A percentile compares a stretch with the other conserved stretches of the same genome.
phyloP scores from a whole-genome alignment of 2,113 vertebrate genomes.

The Neolamprologus brichardi region DNA sequence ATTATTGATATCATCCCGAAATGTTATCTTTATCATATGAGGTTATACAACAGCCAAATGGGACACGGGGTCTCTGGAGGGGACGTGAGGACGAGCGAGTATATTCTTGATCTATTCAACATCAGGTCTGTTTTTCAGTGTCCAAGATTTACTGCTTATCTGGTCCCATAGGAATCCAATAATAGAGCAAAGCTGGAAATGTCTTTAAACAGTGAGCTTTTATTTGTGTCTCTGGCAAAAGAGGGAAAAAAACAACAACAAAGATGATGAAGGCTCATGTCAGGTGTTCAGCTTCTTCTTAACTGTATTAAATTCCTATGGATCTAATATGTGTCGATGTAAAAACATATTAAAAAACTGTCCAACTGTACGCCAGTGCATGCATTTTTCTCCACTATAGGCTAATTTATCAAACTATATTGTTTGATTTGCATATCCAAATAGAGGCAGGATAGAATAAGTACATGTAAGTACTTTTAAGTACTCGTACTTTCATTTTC shows the following conservation, averaged over 20 bases:
- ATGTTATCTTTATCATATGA: not conserved
- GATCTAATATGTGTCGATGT: not conserved
- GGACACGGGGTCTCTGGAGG: not conserved
- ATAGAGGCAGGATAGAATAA: not conserved
- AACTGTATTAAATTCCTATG: not conserved
- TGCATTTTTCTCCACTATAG: no score
- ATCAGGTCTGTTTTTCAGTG: not conserved
- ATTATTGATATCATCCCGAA: not conserved
- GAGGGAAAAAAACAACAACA: not conserved
- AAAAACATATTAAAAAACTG: not conserved
- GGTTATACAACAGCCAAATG: not conserved
- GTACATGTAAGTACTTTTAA: not conserved
- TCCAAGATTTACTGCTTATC: not conserved
- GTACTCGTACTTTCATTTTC: rapidly evolving
- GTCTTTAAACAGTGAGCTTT: not conserved
- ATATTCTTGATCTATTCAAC: not conserved
- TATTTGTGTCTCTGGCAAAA: not conserved
- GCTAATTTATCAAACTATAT: not conserved
- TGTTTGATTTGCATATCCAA: not conserved
- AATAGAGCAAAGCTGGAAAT: not conserved
- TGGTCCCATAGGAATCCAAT: not conserved
- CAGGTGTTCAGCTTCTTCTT: not conserved
- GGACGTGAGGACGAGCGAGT: not conserved
- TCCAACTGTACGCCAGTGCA: not conserved
- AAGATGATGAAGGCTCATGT: not conserved